Conservation (phyloP, 2,888 invertebrate species). For the Xestia ashworthii region DNA sequence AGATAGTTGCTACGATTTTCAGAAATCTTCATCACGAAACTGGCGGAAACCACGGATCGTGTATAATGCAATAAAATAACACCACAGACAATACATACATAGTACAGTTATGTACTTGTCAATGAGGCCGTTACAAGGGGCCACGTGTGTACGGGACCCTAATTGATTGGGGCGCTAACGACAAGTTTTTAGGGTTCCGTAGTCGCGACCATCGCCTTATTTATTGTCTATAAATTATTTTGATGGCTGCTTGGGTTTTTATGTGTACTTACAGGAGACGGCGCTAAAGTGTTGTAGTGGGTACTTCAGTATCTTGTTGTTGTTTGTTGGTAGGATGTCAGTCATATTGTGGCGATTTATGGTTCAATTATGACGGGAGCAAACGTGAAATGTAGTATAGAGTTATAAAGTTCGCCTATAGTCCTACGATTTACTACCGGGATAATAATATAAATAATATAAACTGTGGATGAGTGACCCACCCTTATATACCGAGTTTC, state of each 20-base stretch:
- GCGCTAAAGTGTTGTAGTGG: constrained; percentile 26
- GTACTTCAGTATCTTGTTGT: constrained; percentile 22
- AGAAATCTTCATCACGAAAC: not conserved
- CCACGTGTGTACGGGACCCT: constrained; percentile 70
- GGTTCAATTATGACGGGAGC: constrained; percentile 7
- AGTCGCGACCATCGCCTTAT: constrained; percentile 72
- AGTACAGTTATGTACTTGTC: constrained; percentile 62
- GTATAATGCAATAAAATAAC: constrained; percentile 21
- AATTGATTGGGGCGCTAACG: constrained; percentile 77
- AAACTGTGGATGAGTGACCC: too few species aligned
- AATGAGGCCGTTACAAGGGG: constrained; percentile 62
- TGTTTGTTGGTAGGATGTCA: not conserved
- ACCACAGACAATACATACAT: constrained; percentile 40
- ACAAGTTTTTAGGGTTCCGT: constrained; percentile 75
- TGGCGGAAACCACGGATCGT: not conserved
- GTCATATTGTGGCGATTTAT: constrained; percentile 30
- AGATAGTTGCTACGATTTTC: not conserved
- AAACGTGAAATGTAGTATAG: not conserved
- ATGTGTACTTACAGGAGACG: constrained; percentile 50
- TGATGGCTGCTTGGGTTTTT: constrained; percentile 67
- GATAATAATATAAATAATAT: too few species aligned
- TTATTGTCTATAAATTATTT: constrained; percentile 78
- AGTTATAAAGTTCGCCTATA: not conserved
- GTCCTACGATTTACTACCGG: too few species aligned
- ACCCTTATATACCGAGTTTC: too few species aligned